Conservation (phyloP, 2,113 vertebrate genomes). For the Lucifuga dentata region DNA sequence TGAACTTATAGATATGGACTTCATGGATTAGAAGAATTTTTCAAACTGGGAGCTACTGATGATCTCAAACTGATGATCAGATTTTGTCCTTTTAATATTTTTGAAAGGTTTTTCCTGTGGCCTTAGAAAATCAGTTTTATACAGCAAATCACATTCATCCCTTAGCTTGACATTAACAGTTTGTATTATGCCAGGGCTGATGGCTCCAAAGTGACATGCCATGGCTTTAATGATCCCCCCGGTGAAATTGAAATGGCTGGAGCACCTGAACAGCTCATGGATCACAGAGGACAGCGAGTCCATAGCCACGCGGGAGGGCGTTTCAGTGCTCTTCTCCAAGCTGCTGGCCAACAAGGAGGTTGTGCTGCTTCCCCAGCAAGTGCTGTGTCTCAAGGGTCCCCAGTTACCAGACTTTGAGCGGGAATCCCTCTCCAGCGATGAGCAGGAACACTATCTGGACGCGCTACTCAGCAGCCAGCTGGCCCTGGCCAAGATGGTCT, state of each 20-base stretch:
- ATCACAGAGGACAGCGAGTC: constrained; percentile 99
- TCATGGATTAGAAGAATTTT: too few relatives aligned
- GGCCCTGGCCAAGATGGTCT: constrained; percentile 97
- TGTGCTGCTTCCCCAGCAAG: constrained; percentile 95
- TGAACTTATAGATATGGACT: too few relatives aligned
- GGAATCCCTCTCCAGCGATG: constrained; percentile 95
- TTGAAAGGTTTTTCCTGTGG: too few relatives aligned
- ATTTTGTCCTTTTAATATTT: too few relatives aligned
- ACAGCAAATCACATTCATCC: too few relatives aligned
- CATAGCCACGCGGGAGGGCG: constrained; percentile 95
- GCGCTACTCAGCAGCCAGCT: constrained; percentile 97
- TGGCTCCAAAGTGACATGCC: constrained; percentile 89
- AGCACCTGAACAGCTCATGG: constrained; percentile 99
- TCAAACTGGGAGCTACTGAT: too few relatives aligned
- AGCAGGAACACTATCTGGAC: constrained; percentile 98
- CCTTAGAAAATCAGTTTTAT: too few relatives aligned
- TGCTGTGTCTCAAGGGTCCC: constrained; percentile 96
- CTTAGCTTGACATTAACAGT: not conserved
- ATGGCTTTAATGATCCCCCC: constrained; percentile 97
- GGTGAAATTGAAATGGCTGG: constrained; percentile 98
- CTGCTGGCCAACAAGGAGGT: constrained; percentile 97
- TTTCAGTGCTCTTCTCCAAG: constrained; percentile 91
- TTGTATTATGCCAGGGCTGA: constrained; percentile 81
- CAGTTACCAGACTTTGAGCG: constrained; percentile 98
- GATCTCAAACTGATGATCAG: too few relatives aligned